Conservation (phyloP, 2,888 invertebrate species). For the Macaria notata region DNA sequence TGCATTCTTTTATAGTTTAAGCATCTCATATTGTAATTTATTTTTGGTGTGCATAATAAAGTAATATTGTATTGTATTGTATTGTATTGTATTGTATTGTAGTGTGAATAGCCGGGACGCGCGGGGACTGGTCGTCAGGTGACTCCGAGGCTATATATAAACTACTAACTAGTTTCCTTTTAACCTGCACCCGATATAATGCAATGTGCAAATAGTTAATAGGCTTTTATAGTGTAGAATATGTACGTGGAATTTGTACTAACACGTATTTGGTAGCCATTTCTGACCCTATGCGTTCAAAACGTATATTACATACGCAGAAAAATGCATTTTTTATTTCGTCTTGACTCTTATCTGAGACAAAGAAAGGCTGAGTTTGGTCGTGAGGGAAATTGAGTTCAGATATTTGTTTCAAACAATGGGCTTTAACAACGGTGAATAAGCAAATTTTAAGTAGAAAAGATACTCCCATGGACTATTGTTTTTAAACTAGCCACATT, state of each 20-base stretch:
- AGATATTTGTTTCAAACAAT: not conserved
- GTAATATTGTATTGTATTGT: no score
- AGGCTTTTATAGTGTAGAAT: not conserved
- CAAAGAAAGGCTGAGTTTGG: not conserved
- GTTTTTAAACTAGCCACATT: no score
- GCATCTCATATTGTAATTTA: no score
- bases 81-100: no score
- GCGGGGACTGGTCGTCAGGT: slow-evolving; percentile 52
- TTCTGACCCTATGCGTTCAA: no score
- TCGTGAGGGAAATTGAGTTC: slow-evolving; percentile 1
- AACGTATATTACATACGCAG: not conserved
- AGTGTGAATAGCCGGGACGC: slow-evolving; percentile 48
- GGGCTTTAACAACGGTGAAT: not conserved
- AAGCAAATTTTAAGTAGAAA: no score
- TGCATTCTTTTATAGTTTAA: no score
- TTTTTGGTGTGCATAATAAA: no score
- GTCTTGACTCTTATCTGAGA: not conserved
- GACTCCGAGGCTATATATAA: slow-evolving; percentile 55
- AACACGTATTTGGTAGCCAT: not conserved
- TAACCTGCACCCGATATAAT: slow-evolving; percentile 15
- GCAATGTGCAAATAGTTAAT: slow-evolving; percentile 4
- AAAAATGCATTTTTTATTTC: not conserved
- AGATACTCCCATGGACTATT: no score
- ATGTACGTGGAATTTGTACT: not conserved
- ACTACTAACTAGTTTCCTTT: slow-evolving; percentile 44